These are phyloP conservation scores for Drosophila trapezifrons DNA, from an alignment of 1,140 invertebrate genomes.

Conservation along the genomic window DNA sequence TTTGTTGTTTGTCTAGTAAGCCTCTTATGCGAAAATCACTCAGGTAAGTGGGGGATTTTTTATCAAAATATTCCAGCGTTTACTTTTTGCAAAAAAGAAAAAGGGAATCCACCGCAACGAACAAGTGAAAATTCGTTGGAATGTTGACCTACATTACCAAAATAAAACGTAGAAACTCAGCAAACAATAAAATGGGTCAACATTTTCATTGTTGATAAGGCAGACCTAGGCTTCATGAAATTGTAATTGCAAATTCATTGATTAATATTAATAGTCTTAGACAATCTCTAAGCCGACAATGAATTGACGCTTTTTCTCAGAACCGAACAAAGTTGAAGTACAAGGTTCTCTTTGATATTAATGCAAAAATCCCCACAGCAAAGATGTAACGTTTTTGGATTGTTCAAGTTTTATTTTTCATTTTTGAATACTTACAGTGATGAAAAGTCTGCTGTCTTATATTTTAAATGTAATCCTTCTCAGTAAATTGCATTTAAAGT, in stretches of 20 bases:
- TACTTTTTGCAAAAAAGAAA: neutral
- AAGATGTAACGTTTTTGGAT: slow-evolving; percentile 41
- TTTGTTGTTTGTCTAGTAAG: slow-evolving; percentile 44
- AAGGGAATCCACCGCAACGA: neutral
- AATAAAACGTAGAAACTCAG: neutral
- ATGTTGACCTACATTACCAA: slow-evolving; percentile 22
- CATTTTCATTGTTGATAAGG: slow-evolving; percentile 4
- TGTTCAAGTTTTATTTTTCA: neutral
- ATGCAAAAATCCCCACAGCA: neutral
- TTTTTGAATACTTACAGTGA: slow-evolving; percentile 22
- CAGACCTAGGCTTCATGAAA: neutral
- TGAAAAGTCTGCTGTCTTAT: slow-evolving; percentile 9
- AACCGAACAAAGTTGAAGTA: neutral
- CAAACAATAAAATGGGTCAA: slow-evolving; percentile 10
- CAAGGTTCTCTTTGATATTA: neutral
- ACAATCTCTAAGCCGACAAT: neutral
- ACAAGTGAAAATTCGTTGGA: slow-evolving; percentile 7
- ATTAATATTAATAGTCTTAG: neutral
- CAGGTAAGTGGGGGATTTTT: slow-evolving; percentile 1
- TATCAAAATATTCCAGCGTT: slow-evolving; percentile 1
- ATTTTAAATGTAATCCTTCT: slow-evolving; percentile 29
- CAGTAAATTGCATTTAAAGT: slow-evolving; percentile 36
- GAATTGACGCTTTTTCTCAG: neutral
- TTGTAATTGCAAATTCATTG: neutral
- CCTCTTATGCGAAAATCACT: slow-evolving; percentile 50